These are phyloP conservation scores for Vultur gryphus DNA, from an alignment of 2,797 vertebrate species.

Conservation along the genomic window DNA sequence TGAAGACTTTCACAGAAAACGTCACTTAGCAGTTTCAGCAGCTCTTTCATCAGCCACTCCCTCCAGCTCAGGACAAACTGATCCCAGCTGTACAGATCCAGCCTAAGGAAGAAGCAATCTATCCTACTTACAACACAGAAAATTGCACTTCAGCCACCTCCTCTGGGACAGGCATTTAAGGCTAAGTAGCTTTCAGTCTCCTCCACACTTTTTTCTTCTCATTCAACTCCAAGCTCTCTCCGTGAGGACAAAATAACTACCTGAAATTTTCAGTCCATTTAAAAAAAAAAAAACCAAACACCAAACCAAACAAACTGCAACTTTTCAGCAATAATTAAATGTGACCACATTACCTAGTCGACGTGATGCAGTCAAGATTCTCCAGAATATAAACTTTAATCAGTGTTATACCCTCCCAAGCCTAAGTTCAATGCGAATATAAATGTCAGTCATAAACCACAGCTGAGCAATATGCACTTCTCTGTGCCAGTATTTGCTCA, in stretches of 20 bases:
- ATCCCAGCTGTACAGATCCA: background rate
- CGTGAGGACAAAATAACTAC: background rate
- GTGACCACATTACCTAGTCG: background rate
- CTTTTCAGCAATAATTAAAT: background rate
- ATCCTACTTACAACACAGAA: background rate
- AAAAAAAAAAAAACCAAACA: background rate
- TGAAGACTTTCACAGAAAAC: constrained; percentile 18
- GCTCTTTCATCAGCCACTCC: constrained; percentile 35
- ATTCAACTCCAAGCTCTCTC: background rate
- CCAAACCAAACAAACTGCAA: background rate
- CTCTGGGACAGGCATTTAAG: background rate
- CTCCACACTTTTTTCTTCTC: background rate
- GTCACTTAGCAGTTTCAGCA: background rate
- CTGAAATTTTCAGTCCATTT: background rate
- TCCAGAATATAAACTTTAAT: background rate
- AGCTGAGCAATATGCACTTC: background rate
- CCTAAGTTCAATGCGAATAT: background rate
- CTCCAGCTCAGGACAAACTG: background rate
- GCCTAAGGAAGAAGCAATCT: background rate
- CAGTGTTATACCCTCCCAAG: background rate
- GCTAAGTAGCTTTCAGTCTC: background rate
- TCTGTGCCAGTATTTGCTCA: background rate
- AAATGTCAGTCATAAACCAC: background rate
- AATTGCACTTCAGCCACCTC: background rate
- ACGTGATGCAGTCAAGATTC: background rate